A percentile compares a stretch with the other conserved stretches of the same genome.
Conservation (phyloP, 2,797 vertebrate species). For the Mareca penelope region DNA sequence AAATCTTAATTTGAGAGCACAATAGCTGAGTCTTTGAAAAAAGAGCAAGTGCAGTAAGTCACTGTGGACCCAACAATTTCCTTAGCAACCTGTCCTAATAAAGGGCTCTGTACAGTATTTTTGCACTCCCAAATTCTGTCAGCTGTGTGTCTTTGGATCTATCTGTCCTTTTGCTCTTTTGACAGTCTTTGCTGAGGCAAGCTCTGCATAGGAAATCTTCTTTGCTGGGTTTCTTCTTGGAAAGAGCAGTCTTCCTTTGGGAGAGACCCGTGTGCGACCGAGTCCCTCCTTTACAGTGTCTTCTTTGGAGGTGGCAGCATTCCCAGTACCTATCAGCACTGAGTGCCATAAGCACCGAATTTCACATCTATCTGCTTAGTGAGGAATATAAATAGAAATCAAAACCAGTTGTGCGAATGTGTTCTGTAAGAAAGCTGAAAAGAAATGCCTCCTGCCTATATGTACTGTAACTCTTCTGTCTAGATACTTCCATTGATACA, state of each 20-base stretch:
- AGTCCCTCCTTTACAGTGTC: not conserved
- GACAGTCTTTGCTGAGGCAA: not conserved
- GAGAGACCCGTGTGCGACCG: not conserved
- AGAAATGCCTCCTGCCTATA: not conserved
- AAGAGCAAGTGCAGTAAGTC: not conserved
- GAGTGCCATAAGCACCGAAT: not conserved
- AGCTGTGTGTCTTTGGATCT: not conserved
- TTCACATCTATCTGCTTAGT: not conserved
- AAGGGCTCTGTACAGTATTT: not conserved
- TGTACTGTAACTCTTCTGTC: not conserved
- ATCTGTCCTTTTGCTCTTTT: not conserved
- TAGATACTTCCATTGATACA: not conserved
- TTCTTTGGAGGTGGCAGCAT: not conserved
- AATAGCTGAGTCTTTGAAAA: constrained; percentile 12
- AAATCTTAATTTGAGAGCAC: constrained; percentile 56
- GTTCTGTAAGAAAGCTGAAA: not conserved
- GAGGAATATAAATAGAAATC: constrained; percentile 21
- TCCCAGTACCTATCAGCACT: not conserved
- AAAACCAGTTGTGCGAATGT: constrained; percentile 14
- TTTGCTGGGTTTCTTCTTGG: not conserved
- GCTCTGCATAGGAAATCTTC: not conserved
- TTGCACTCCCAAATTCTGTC: not conserved
- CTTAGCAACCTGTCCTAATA: not conserved
- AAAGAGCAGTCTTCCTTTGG: not conserved
- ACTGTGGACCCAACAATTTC: not conserved